Conservation (phyloP, 1,140 invertebrate species). For the Drosophila bocki region DNA sequence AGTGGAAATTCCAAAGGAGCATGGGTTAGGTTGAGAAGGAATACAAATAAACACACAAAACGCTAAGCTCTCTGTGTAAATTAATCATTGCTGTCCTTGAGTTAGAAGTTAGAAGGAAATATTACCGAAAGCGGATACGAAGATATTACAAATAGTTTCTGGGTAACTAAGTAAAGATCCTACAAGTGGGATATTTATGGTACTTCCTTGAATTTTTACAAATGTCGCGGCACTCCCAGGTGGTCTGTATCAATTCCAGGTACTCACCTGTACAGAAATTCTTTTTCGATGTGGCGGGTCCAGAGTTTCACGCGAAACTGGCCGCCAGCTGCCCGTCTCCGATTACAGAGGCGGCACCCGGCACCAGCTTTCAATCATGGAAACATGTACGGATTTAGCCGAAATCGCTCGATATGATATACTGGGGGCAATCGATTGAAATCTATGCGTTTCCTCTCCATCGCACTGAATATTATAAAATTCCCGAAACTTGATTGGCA, state of each 20-base stretch:
- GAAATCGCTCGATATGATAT: slow-evolving; percentile 24
- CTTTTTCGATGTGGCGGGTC: neutral
- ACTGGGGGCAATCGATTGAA: slow-evolving; percentile 29
- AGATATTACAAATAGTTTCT: neutral
- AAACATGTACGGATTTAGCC: slow-evolving; percentile 34
- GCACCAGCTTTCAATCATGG: slow-evolving; percentile 11
- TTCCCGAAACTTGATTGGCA: slow-evolving; percentile 38
- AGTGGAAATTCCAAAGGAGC: slow-evolving; percentile 10
- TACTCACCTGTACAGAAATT: neutral
- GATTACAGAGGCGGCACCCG: neutral
- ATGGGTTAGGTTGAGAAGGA: neutral
- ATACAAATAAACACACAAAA: slow-evolving; percentile 5
- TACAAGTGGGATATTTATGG: neutral
- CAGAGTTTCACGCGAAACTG: slow-evolving; percentile 18
- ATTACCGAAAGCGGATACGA: neutral
- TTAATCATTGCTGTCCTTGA: neutral
- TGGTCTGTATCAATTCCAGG: neutral
- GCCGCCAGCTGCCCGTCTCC: neutral
- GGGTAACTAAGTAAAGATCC: neutral
- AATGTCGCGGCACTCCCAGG: neutral
- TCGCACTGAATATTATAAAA: slow-evolving; percentile 48
- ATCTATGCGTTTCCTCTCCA: slow-evolving; percentile 55
- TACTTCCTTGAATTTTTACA: neutral
- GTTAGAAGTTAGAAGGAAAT: neutral
- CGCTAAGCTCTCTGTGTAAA: neutral